Conservation (phyloP, 2,888 invertebrate genomes). For the Loripinus fragilis region DNA sequence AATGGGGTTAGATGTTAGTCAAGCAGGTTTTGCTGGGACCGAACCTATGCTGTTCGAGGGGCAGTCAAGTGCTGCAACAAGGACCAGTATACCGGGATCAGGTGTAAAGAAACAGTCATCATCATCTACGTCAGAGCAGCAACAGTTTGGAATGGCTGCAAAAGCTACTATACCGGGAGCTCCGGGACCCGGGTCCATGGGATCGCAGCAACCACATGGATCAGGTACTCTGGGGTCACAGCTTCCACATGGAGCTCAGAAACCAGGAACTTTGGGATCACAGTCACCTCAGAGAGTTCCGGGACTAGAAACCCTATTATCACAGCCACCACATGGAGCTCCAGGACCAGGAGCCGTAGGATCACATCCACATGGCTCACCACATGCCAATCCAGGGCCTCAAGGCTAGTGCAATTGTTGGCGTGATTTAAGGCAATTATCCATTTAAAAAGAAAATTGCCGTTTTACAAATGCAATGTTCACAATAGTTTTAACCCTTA, state of each 20-base stretch:
- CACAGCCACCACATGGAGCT: background rate
- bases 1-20: background rate
- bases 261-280: background rate
- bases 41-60: background rate
- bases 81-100: background rate
- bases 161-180: background rate
- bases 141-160: background rate
- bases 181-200: background rate
- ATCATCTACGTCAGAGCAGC: background rate
- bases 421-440: too few species aligned
- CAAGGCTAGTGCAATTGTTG: too few species aligned
- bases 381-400: too few species aligned
- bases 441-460: too few species aligned
- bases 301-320: background rate
- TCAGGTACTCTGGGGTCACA: too few species aligned
- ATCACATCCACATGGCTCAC: background rate
- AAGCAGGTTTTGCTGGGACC: background rate
- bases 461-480: too few species aligned
- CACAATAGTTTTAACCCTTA: too few species aligned
- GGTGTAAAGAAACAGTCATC: background rate
- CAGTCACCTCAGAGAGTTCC: conserved; percentile 5
- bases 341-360: too few species aligned
- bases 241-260: background rate
- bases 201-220: background rate
- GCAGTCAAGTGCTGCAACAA: background rate